Evolutionary conservation across 64 coral and sea anemone genomes (phyloP), one percentile per base, ranked within the genome.

Genomic region (Pocillopora verrucosa): DNA sequence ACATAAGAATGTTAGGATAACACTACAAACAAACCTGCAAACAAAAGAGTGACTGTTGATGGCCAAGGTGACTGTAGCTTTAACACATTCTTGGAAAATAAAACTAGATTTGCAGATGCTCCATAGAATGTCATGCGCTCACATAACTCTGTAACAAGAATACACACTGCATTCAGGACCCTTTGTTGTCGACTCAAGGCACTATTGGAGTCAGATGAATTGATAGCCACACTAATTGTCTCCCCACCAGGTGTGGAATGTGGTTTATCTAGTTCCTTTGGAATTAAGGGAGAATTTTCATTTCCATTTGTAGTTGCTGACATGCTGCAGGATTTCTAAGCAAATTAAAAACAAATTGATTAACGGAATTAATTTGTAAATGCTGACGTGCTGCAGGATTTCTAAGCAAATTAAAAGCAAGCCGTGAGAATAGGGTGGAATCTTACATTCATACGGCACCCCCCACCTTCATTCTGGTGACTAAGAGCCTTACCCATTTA

Each of bases 121-220:
- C 94, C 94, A 93, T 93, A 96, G 76, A 88, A 96, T 22, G 94
- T 96, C 13, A 96, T 70, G 16, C 94, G 58, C 61, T 96, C 94
- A 93, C 94, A 96, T 1, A 96, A 56, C 70, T 96, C 94, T 36
- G 90, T 92, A 6, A 96, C 60, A 59, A 96, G 90, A 86, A 96
- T 96, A 34, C 94, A 96, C 9, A 96, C 60, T 38, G 79, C 77
- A 34, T 82, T 87, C n/a, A 69, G 76, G n/a, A 85, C 30, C 56
- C 78, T 93, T 75, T 61, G 80, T 6, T 78, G 72, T 59, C 19
- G 73, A 59, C 87, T 87, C 57, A 70, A 74, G 7, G 76, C 75
- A 17, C 89, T 78, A 17, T 16, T 41, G 76, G 9, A 37, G 1
- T 0, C 13, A 61, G 37, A 13, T 22, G 19, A 36, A 19, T 36